Conservation (phyloP, 2,113 vertebrate genomes). For the Mystacornis crossleyi region DNA sequence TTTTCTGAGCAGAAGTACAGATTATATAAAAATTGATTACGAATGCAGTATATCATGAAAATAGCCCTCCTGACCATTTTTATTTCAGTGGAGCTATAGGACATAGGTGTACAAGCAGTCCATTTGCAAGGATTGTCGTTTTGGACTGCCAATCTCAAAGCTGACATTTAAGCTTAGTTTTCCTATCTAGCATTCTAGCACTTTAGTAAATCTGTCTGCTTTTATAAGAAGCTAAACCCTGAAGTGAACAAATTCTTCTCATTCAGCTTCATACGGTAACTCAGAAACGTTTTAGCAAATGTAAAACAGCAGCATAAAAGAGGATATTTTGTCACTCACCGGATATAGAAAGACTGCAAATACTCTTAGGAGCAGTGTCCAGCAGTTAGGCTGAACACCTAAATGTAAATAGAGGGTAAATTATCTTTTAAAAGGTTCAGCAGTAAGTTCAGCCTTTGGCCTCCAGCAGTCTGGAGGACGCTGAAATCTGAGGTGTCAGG, state of each 20-base stretch:
- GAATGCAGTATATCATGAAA: conserved; percentile 50
- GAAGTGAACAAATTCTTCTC: background rate
- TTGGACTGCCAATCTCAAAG: background rate
- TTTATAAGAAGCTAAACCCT: background rate
- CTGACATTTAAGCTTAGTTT: background rate
- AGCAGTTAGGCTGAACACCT: background rate
- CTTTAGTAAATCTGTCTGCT: background rate
- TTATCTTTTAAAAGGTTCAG: background rate
- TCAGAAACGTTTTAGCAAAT: background rate
- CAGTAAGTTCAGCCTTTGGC: background rate
- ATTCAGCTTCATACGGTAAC: background rate
- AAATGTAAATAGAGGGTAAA: background rate
- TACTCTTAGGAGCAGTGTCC: background rate
- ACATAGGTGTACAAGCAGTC: background rate
- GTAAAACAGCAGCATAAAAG: background rate
- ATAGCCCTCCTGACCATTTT: conserved; percentile 23
- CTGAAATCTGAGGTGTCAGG: background rate
- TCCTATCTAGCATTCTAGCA: background rate
- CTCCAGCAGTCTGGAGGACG: background rate
- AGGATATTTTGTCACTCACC: background rate
- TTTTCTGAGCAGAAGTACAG: conserved; percentile 8
- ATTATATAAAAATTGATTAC: conserved; percentile 63
- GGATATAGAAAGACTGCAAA: background rate
- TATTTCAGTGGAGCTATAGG: background rate
- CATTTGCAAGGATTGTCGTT: background rate